Evolutionary conservation across 2,113 vertebrate genomes (phyloP).

Genomic region (Oreochromis spilurus): DNA sequence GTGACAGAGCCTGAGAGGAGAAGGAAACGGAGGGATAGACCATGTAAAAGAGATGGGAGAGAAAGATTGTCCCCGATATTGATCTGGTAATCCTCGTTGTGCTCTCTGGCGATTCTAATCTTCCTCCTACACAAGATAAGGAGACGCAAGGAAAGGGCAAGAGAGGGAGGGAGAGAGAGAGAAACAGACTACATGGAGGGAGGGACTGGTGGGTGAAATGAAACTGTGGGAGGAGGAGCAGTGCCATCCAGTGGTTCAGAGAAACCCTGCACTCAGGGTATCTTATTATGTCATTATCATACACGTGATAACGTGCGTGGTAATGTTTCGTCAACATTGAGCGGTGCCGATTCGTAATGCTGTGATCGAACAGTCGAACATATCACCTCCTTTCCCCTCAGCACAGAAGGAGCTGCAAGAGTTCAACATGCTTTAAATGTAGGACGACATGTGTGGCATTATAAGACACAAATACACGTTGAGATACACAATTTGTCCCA

Average conservation of each 20-base stretch:
- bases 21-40: conserved; percentile 4
- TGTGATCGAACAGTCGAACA: not conserved
- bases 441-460: not conserved
- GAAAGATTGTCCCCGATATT: conserved; percentile 51
- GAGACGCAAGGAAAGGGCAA: conserved; percentile 20
- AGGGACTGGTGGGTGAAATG: not conserved
- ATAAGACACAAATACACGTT: not conserved
- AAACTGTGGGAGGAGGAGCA: conserved; percentile 13
- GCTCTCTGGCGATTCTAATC: conserved; percentile 55
- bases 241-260: conserved; percentile 51
- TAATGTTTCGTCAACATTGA: not conserved
- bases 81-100: conserved; percentile 60
- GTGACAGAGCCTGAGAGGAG: conserved; percentile 7
- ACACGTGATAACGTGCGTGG: not conserved
- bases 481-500: not conserved
- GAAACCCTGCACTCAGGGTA: not conserved
- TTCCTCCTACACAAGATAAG: conserved; percentile 39
- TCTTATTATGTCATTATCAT: not conserved
- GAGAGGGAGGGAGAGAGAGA: not conserved
- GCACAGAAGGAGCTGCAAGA: not conserved
- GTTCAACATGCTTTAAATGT: not conserved
- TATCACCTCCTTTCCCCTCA: not conserved
- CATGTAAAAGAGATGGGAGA: conserved; percentile 46
- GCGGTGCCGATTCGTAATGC: not conserved
- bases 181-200: not conserved